Evolutionary conservation across 2,888 invertebrate genomes (phyloP).

Genomic region (Drosophila subquinaria): DNA sequence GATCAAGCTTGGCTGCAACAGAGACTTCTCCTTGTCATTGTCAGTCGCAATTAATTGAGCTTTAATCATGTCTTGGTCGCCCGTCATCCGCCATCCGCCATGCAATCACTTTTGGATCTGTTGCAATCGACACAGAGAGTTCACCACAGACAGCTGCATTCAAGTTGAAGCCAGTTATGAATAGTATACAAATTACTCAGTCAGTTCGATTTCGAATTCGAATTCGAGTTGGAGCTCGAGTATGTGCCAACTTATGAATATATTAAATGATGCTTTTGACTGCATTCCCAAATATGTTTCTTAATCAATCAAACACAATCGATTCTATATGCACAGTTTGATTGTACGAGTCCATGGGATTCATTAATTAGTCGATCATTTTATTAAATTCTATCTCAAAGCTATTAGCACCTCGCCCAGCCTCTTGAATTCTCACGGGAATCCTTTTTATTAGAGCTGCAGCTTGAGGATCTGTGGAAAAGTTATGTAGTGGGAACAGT

Average conservation of each 20-base stretch:
- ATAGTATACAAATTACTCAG: constrained; percentile 23
- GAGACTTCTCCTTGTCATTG: constrained; percentile 60
- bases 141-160: constrained; percentile 32
- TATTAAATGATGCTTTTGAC: constrained; percentile 22
- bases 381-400: background rate
- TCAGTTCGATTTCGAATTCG: constrained; percentile 1
- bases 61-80: constrained; percentile 74
- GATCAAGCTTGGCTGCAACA: constrained; percentile 1
- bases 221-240: background rate
- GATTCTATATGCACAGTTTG: constrained; percentile 11
- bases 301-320: constrained; percentile 16
- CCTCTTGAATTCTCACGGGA: background rate
- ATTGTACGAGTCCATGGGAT: background rate
- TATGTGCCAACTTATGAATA: constrained; percentile 12
- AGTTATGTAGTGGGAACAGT: background rate
- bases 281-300: constrained; percentile 9
- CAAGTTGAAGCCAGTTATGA: constrained; percentile 37
- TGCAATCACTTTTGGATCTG: constrained; percentile 55
- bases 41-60: constrained; percentile 66
- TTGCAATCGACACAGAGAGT: constrained; percentile 42
- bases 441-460: background rate
- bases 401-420: background rate
- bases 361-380: constrained; percentile 13
- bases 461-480: background rate
- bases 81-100: constrained; percentile 16